Percentiles rank a stretch among this genome's conserved stretches.
Conservation (phyloP, 2,797 vertebrate genomes). For the Rhinella marina region DNA sequence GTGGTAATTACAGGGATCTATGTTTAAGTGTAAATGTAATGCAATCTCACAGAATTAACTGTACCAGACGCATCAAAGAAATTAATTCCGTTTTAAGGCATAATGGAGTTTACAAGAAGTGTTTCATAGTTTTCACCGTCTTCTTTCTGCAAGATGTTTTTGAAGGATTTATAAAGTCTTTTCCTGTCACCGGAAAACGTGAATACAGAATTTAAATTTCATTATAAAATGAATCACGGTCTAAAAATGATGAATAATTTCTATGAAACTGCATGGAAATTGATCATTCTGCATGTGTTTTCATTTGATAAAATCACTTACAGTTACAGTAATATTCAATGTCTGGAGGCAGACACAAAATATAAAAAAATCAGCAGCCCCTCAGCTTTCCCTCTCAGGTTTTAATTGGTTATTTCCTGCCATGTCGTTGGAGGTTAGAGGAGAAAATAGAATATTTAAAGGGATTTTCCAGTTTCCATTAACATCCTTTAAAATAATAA, state of each 20-base stretch:
- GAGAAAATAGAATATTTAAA: no score
- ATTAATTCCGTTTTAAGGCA: constrained; percentile 31
- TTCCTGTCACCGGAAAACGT: constrained; percentile 9
- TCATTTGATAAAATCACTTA: neutral
- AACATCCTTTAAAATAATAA: no score
- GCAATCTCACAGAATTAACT: constrained; percentile 49
- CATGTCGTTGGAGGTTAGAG: neutral
- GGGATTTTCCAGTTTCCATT: no score
- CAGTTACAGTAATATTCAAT: neutral
- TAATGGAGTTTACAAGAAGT: neutral
- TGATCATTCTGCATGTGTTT: neutral
- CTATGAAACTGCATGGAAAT: neutral
- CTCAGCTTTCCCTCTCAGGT: neutral
- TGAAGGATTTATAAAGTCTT: constrained; percentile 4
- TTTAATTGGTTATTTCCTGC: neutral
- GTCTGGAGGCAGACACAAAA: neutral
- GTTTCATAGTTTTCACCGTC: neutral
- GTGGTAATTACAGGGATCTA: constrained; percentile 47
- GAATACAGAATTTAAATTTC: neutral
- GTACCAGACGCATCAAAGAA: constrained; percentile 38
- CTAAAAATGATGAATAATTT: constrained; percentile 4
- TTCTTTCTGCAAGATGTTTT: neutral
- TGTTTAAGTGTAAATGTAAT: constrained; percentile 41
- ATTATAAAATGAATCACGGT: neutral
- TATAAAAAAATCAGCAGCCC: no score